Evolutionary conservation across 1,140 invertebrate genomes (phyloP).

Genomic region (Macrosteles quadrilineatus): DNA sequence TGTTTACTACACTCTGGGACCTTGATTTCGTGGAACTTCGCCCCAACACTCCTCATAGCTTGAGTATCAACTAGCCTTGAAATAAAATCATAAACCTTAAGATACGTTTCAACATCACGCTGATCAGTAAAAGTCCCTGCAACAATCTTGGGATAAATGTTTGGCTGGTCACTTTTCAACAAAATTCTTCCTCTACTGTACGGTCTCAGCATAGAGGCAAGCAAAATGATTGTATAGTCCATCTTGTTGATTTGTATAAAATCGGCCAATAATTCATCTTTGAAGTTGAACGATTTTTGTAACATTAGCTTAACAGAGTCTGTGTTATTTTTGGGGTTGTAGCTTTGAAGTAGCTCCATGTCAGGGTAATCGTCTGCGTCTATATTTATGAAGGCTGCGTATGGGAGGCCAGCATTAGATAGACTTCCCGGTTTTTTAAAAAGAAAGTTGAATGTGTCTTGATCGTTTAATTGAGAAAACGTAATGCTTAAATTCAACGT

Average conservation of each 20-base stretch:
- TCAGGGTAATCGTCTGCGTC: constrained; percentile 78
- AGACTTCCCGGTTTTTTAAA: constrained; percentile 72
- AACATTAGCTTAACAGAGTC: constrained; percentile 49
- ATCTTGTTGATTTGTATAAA: constrained; percentile 5
- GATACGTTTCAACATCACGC: constrained; percentile 65
- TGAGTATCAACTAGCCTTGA: constrained; percentile 32
- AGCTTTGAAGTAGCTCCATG: constrained; percentile 81
- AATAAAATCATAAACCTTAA: constrained; percentile 48
- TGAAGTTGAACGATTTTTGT: neutral
- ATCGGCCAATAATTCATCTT: neutral
- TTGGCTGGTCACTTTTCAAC: constrained; percentile 63
- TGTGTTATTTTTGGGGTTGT: constrained; percentile 77
- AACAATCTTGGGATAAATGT: constrained; percentile 73
- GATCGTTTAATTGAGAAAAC: constrained; percentile 60
- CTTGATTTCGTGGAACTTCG: constrained; percentile 63
- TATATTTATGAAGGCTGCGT: constrained; percentile 82
- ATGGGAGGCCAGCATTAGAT: too few relatives aligned
- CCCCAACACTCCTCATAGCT: constrained; percentile 39
- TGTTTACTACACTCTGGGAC: constrained; percentile 74
- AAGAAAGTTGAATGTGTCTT: too few relatives aligned
- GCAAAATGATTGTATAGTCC: neutral
- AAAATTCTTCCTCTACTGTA: constrained; percentile 67
- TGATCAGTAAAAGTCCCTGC: constrained; percentile 75
- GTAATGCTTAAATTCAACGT: constrained; percentile 71
- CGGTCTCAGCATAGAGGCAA: constrained; percentile 49